Conservation (phyloP, 1,140 invertebrate species). For the Ceratitis capitata region DNA sequence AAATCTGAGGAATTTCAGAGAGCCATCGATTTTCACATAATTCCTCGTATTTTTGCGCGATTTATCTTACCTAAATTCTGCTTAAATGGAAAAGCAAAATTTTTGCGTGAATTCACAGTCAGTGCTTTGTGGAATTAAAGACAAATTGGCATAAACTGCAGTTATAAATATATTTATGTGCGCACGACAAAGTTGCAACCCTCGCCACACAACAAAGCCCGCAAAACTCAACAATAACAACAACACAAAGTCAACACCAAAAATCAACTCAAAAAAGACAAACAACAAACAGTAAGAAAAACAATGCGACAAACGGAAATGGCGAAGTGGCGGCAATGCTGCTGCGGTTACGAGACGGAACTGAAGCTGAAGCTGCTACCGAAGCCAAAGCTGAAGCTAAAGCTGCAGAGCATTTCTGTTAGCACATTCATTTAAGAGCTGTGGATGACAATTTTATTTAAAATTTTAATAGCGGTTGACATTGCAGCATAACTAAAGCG, state of each 20-base stretch:
- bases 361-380: no score
- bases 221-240: background rate
- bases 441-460: conserved; percentile 5
- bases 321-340: background rate
- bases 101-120: no score
- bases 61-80: no score
- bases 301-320: background rate
- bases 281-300: background rate
- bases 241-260: background rate
- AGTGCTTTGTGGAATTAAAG: no score
- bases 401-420: background rate
- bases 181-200: background rate
- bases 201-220: background rate
- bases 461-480: background rate
- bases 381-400: background rate
- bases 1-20: no score
- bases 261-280: background rate
- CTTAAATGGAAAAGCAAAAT: no score
- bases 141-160: background rate
- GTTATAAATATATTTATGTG: background rate
- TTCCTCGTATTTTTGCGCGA: no score
- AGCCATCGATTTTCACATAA: no score
- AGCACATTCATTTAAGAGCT: background rate
- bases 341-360: no score
- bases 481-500: conserved; percentile 3